Evolutionary conservation across 1,140 invertebrate species (phyloP), one percentile per base, ranked within the genome.

Genomic region (Pristionchus pacificus): DNA sequence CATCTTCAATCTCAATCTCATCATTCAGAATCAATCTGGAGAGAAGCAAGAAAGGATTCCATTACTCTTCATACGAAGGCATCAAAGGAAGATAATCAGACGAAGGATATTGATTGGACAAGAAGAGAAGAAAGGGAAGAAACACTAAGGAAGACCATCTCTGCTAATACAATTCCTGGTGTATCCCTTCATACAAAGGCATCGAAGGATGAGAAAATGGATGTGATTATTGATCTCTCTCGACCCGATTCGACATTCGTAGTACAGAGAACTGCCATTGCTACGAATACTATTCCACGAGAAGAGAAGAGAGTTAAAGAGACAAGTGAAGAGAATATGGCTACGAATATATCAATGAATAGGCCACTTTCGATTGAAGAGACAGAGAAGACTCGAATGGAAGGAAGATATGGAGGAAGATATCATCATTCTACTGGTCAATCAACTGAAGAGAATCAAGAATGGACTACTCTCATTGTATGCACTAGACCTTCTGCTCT

Each of bases 91-190:
- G n/a, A 31, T 49, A 25, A 32, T n/a, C 13, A 30, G 25, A 33
- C 25, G 67, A n/a, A 19, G 3, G 59, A 32, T 19, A 24, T 30
- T n/a, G 68, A 33, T n/a, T 33, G 32, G 19, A 70, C 25, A 31
- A 61, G 55, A 74, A 59, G 55, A 28, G 25, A 59, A 58, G 38
- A 32, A 29, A 31, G 33, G 31, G 63, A 66, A 0, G 32, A 38
- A 29, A 28, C 65, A 1, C 59, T 61, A 31, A 14, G 60, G 19
- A 57, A 28, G 27, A 61, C 55, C 30, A 72, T 58, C 25, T 61
- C 60, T 58, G 31, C 30, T 57, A 55, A 67, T 32, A 72, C 71
- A 27, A 33, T 60, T 33, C 64, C 66, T 29, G 64, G 30, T 19
- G 30, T 72, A 57, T 67, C 65, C 57, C 60, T 49, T 6, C 38